Percentiles rank a stretch among this genome's conserved stretches.
These are phyloP conservation scores for Drosophila nigromelanica DNA, from an alignment of 1,140 invertebrate species.

Conservation along the genomic window DNA sequence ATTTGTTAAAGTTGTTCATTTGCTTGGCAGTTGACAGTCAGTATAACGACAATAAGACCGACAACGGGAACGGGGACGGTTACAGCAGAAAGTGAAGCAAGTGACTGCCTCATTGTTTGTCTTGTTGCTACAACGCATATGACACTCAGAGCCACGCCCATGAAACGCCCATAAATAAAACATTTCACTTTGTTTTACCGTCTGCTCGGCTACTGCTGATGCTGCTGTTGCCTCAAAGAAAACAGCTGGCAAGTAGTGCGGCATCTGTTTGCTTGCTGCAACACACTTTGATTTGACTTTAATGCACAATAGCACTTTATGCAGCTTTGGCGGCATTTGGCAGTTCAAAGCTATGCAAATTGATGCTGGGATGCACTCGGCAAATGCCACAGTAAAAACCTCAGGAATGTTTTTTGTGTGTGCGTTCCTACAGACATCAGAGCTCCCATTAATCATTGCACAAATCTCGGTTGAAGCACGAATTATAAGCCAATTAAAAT, in stretches of 20 bases:
- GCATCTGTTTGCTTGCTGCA: conserved; percentile 43
- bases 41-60: conserved; percentile 39
- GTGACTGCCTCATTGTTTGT: conserved; percentile 69
- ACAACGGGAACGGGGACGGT: background rate
- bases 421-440: background rate
- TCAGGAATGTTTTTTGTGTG: conserved; percentile 29
- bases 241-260: conserved; percentile 45
- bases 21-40: conserved; percentile 73
- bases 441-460: conserved; percentile 58
- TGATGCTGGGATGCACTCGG: conserved; percentile 64
- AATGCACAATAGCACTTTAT: conserved; percentile 75
- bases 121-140: conserved; percentile 78
- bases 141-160: conserved; percentile 64
- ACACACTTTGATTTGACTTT: conserved; percentile 77
- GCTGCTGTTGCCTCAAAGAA: conserved; percentile 54
- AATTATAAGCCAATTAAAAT: conserved; percentile 64
- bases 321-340: conserved; percentile 46
- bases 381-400: conserved; percentile 44
- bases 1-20: conserved; percentile 82
- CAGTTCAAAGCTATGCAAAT: conserved; percentile 58
- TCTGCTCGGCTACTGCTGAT: conserved; percentile 28
- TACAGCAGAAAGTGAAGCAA: conserved; percentile 17
- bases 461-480: conserved; percentile 50
- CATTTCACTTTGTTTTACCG: conserved; percentile 79
- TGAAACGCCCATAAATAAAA: conserved; percentile 75